Base-by-base conservation (phyloP, 2,888 invertebrate genomes). In the Scelioninae gen. 2 region DNA sequence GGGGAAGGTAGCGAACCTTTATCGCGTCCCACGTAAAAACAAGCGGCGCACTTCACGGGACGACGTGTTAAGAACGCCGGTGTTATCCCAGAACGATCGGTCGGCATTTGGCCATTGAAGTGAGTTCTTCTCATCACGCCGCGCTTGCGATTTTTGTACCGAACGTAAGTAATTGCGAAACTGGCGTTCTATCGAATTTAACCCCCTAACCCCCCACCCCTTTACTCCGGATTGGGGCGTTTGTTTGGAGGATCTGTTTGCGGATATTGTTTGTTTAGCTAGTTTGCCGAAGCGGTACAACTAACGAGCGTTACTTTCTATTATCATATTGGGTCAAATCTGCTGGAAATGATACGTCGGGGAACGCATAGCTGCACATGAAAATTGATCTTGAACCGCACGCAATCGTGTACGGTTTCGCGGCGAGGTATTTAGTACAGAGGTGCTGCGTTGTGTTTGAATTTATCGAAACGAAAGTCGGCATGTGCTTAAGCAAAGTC, bases 311-410 rank as follows among this genome's bases (percentile, higher is more conserved):
- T 63, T 63, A 46, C 70, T 63, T 70, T 63, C 63, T 63, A 57
- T 57, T 57, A 70, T 57, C 70, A 70, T 70, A 63, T 63, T 57
- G 18, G 50, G 57, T 63, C 57, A 70, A 70, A 70, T 57, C 41
- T 11, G 16, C 57, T 70, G 57, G 15, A 63, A 70, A 28, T 63
- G 50, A 57, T 63, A 63, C 70, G 63, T 63, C 57, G 25, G n/a
- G n/a, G 58, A 71, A 50, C 41, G 19, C 63, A 52, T 57, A 52
- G 63, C 57, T 48, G 63, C 28, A 52, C 58, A 45, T 63, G 63
- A 63, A 70, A 70, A 70, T 57, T 63, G 63, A 63, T 69, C 61
- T 50, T 35, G 11, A 39, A 19, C 22, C 31, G 55, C 13, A 43
- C 39, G 60, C 53, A 61, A 58, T 68, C 16, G 43, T 68, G 19